phyloP scores from a whole-genome alignment of 2,113 vertebrate genomes.

The Notothenia rossii region DNA sequence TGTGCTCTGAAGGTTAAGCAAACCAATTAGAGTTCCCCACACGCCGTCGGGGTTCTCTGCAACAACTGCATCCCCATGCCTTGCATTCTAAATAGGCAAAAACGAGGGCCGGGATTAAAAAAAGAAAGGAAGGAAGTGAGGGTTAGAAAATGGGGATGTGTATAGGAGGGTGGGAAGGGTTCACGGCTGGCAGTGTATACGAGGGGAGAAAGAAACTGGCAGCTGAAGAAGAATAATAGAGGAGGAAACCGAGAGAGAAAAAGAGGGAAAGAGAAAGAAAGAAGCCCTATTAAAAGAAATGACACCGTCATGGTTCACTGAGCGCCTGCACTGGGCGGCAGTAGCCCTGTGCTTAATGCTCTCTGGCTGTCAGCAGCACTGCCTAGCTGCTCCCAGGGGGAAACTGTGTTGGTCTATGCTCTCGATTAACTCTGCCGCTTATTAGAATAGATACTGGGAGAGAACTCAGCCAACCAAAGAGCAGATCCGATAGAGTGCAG shows the following conservation, averaged over 20 bases:
- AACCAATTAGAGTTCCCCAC: slow-evolving; percentile 83
- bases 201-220: slow-evolving; percentile 28
- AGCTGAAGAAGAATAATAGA: slow-evolving; percentile 14
- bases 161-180: slow-evolving; percentile 25
- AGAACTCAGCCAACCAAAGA: slow-evolving; percentile 65
- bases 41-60: slow-evolving; percentile 72
- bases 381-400: slow-evolving; percentile 72
- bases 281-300: slow-evolving; percentile 82
- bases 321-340: slow-evolving; percentile 65
- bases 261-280: slow-evolving; percentile 56
- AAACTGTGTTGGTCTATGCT: slow-evolving; percentile 76
- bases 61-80: slow-evolving; percentile 71
- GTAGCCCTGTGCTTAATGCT: slow-evolving; percentile 80
- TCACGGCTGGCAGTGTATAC: slow-evolving; percentile 12
- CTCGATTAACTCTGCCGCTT: slow-evolving; percentile 77
- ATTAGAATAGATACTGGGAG: slow-evolving; percentile 78
- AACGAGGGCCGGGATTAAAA: slow-evolving; percentile 57
- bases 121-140: slow-evolving; percentile 25
- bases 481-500: slow-evolving; percentile 53
- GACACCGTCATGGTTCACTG: slow-evolving; percentile 81
- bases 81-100: slow-evolving; percentile 78
- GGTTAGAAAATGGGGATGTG: slow-evolving; percentile 16
- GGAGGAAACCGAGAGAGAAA: slow-evolving; percentile 32
- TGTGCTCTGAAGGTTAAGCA: slow-evolving; percentile 85
- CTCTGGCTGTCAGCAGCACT: slow-evolving; percentile 77